These are phyloP conservation scores for Stenchaetothrips biformis DNA, from an alignment of 2,888 invertebrate genomes.

Conservation along the genomic window DNA sequence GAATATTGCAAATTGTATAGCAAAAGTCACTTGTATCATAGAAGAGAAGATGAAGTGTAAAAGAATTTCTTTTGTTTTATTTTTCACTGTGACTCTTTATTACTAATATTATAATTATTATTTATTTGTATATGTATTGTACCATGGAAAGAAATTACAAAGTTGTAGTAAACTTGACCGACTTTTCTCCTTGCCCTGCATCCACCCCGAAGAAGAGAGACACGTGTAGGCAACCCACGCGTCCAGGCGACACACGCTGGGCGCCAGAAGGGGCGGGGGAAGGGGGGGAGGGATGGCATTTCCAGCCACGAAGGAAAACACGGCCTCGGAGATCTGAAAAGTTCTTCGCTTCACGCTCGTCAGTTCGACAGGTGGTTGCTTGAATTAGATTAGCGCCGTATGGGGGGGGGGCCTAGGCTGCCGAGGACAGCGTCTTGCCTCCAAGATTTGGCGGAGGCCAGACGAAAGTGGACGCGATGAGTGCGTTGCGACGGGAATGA, in stretches of 20 bases:
- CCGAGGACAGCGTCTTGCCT: background rate
- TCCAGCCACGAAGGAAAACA: background rate
- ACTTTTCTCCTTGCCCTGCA: background rate
- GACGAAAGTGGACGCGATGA: too few species aligned
- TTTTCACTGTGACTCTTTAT: slow-evolving; percentile 25
- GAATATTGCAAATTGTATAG: slow-evolving; percentile 12
- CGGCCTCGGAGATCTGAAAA: too few species aligned
- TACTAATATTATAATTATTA: slow-evolving; percentile 20
- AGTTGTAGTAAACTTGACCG: slow-evolving; percentile 10
- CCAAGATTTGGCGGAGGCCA: too few species aligned
- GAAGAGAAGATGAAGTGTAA: slow-evolving; percentile 13
- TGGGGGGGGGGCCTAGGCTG: background rate
- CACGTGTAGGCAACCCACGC: background rate
- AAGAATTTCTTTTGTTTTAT: slow-evolving; percentile 7
- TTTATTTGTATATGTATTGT: slow-evolving; percentile 25
- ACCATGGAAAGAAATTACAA: slow-evolving; percentile 23
- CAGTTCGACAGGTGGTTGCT: too few species aligned
- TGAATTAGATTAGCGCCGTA: background rate
- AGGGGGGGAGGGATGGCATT: background rate
- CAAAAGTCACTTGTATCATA: slow-evolving; percentile 21
- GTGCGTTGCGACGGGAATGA: too few species aligned
- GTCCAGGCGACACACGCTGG: background rate
- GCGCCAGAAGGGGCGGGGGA: background rate
- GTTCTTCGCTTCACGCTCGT: too few species aligned
- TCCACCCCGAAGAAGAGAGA: background rate